These are phyloP conservation scores for Ophioderma brevispina DNA, from an alignment of 35 echinoderm and acorn worm genomes.

Conservation along the genomic window DNA sequence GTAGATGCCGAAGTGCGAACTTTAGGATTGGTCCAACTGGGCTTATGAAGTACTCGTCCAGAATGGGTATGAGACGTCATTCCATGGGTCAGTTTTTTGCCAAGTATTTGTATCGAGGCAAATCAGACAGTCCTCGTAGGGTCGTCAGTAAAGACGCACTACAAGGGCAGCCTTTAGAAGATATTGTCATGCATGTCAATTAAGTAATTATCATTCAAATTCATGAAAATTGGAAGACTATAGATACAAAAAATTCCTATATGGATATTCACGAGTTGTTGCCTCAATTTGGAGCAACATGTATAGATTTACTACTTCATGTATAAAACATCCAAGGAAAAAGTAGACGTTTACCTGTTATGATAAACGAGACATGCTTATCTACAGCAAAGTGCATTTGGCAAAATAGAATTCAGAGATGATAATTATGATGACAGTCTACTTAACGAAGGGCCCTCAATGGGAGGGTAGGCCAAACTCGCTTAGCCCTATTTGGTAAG, in stretches of 20 bases:
- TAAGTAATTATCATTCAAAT: constrained; percentile 85
- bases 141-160: constrained; percentile 54
- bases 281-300: constrained; percentile 75
- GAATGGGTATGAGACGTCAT: constrained; percentile 50
- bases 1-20: constrained; percentile 41
- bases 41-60: constrained; percentile 69
- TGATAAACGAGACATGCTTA: constrained; percentile 93
- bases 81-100: constrained; percentile 79
- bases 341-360: constrained; percentile 72
- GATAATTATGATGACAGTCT: constrained; percentile 15
- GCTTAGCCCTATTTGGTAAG: background rate
- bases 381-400: constrained; percentile 90
- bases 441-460: background rate
- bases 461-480: constrained; percentile 5
- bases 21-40: constrained; percentile 47
- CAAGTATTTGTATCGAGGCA: constrained; percentile 62
- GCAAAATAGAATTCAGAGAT: constrained; percentile 80
- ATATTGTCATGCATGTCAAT: constrained; percentile 81
- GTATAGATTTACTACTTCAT: constrained; percentile 89
- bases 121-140: constrained; percentile 60
- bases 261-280: constrained; percentile 88
- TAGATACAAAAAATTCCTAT: constrained; percentile 97
- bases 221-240: constrained; percentile 84
- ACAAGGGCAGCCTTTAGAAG: constrained; percentile 63
- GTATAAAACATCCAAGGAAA: constrained; percentile 85